Base-by-base conservation (phyloP, 2,797 vertebrate species). In the Morelia viridis region DNA sequence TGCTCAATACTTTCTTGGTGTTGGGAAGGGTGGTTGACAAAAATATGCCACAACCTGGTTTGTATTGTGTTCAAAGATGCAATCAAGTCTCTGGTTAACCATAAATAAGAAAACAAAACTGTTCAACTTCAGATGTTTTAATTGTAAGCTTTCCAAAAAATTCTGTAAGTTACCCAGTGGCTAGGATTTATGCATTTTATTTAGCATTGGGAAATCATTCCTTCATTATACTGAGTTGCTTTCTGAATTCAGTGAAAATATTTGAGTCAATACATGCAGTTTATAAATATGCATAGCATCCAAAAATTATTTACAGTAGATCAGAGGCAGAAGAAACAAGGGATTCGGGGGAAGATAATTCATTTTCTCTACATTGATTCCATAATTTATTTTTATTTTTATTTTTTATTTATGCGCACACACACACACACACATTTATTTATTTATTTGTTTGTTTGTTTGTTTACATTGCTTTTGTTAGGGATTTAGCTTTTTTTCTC, bases 241-340 rank as follows among this genome's bases (percentile, higher is more conserved):
- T 91, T 86, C 60, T 91, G 68, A 60, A 91, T 68, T 71, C 26
- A 22, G 7, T 53, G 58, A 41, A 84, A 84, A 4, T 8, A 26
- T 84, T 86, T 58, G 7, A 19, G 71, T 83, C 91, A 87, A 71
- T 92, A 13, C 93, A 85, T n/a, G 88, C 76, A 91, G 92, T 57
- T 92, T 53, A 92, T 92, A 93, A 88, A 94, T 90, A 62, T 92
- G 92, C 58, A 0, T 91, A 46, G 57, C 8, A 93, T 91, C 71
- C 31, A 93, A 84, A n/a, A 91, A 41, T 12, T 31, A 17, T 87
- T 94, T 15, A 71, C 68, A 86, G 89, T n/a, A 35, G 76, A 87
- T 12, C 88, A 88, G 68, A 85, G 92, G 91, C 94, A 96, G 94
- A 91, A 94, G 13, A 31, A 85, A 2, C 46, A 85, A 65, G n/a